Evolutionary conservation across 2,888 invertebrate species (phyloP).

Genomic region (Onchidella celtica): DNA sequence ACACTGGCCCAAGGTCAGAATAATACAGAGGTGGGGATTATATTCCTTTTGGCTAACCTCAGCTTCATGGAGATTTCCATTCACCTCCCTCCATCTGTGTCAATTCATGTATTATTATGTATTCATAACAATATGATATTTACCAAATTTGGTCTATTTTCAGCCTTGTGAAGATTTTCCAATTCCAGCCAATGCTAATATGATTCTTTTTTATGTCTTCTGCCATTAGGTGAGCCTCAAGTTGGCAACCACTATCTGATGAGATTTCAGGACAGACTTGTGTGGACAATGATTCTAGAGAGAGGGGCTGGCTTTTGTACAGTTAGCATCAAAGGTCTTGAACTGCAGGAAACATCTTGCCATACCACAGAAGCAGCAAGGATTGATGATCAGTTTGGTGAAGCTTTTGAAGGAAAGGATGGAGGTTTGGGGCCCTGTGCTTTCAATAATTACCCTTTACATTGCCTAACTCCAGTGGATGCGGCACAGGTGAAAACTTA

Average conservation of each 20-base stretch:
- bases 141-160: too few relatives aligned
- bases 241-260: slow-evolving; percentile 80
- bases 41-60: too few relatives aligned
- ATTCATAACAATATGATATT: too few relatives aligned
- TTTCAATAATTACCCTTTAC: slow-evolving; percentile 70
- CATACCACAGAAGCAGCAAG: slow-evolving; percentile 81
- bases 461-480: slow-evolving; percentile 74
- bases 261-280: slow-evolving; percentile 81
- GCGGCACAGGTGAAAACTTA: slow-evolving; percentile 73
- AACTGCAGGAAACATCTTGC: slow-evolving; percentile 81
- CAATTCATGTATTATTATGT: too few relatives aligned
- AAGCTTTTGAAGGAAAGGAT: slow-evolving; percentile 74
- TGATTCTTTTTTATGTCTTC: too few relatives aligned
- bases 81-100: too few relatives aligned
- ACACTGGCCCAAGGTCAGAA: too few relatives aligned
- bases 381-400: slow-evolving; percentile 80
- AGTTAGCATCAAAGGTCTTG: slow-evolving; percentile 80
- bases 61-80: too few relatives aligned
- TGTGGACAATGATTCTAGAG: slow-evolving; percentile 80
- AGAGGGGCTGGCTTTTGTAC: slow-evolving; percentile 78
- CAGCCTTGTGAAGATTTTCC: too few relatives aligned
- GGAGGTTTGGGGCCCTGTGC: slow-evolving; percentile 56
- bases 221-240: slow-evolving; percentile 77
- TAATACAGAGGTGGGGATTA: too few relatives aligned
- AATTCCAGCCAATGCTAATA: too few relatives aligned